These are phyloP conservation scores for Danio choprae DNA, from an alignment of 2,797 vertebrate species.

Conservation along the genomic window DNA sequence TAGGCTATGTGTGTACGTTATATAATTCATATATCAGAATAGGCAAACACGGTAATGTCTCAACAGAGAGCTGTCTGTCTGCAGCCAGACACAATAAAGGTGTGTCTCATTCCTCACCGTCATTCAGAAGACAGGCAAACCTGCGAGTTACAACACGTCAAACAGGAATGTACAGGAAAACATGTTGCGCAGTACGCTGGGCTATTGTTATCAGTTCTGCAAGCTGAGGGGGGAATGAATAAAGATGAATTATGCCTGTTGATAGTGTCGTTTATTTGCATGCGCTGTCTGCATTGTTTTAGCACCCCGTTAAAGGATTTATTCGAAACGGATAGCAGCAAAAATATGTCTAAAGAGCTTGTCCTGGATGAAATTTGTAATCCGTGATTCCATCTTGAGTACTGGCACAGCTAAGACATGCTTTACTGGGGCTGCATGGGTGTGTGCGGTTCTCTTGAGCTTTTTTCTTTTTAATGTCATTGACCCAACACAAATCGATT, in stretches of 20 bases:
- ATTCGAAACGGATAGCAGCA: not conserved
- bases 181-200: not conserved
- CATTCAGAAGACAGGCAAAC: conserved; percentile 48
- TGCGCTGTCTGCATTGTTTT: not conserved
- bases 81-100: conserved; percentile 53
- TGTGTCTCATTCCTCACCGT: conserved; percentile 46
- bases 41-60: conserved; percentile 51
- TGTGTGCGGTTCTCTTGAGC: no score
- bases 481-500: no score
- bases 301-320: not conserved
- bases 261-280: not conserved
- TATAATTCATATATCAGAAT: conserved; percentile 43
- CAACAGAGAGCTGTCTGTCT: conserved; percentile 45
- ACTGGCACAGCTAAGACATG: no score
- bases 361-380: not conserved
- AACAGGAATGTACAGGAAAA: conserved; percentile 40
- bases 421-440: not conserved
- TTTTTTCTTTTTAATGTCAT: no score
- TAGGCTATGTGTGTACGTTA: conserved; percentile 21
- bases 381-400: not conserved
- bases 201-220: not conserved
- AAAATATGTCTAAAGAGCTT: not conserved
- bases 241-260: not conserved
- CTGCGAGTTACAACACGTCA: conserved; percentile 54
- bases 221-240: not conserved